These are phyloP conservation scores for Bryconaethiops microstoma DNA, from an alignment of 2,797 vertebrate species.

Conservation along the genomic window DNA sequence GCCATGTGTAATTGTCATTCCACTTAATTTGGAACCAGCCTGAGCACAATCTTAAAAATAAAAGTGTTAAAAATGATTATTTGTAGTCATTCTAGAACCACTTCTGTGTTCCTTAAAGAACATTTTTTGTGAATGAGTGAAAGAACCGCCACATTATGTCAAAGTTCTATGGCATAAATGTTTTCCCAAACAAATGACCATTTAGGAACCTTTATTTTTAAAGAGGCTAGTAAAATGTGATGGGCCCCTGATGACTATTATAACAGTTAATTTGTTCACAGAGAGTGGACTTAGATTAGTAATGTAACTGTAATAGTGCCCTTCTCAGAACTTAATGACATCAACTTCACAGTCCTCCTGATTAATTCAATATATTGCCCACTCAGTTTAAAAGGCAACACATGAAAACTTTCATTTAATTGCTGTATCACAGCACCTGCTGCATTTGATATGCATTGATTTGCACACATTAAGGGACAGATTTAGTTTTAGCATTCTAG, in stretches of 20 bases:
- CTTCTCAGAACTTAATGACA: constrained; percentile 36
- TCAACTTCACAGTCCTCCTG: constrained; percentile 35
- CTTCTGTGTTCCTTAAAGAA: neutral
- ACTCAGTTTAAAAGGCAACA: constrained; percentile 39
- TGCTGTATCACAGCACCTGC: constrained; percentile 39
- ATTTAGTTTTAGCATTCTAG: neutral
- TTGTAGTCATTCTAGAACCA: neutral
- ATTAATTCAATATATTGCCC: constrained; percentile 39
- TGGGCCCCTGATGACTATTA: constrained; percentile 1
- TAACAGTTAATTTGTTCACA: constrained; percentile 31
- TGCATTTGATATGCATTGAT: constrained; percentile 42
- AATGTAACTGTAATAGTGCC: constrained; percentile 24
- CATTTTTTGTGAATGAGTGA: neutral
- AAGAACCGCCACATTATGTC: neutral
- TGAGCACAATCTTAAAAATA: neutral
- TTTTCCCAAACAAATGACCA: neutral
- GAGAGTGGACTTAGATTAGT: constrained; percentile 35
- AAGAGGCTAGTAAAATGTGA: neutral
- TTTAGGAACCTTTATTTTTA: neutral
- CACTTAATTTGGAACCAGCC: constrained; percentile 26
- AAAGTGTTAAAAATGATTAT: neutral
- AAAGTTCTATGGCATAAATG: neutral
- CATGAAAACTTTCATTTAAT: constrained; percentile 38
- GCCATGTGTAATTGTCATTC: constrained; percentile 9
- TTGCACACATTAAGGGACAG: constrained; percentile 23